A percentile compares a stretch with the other conserved stretches of the same genome.
Conservation (phyloP, 2,797 vertebrate species). For the Danio jaintianensis region DNA sequence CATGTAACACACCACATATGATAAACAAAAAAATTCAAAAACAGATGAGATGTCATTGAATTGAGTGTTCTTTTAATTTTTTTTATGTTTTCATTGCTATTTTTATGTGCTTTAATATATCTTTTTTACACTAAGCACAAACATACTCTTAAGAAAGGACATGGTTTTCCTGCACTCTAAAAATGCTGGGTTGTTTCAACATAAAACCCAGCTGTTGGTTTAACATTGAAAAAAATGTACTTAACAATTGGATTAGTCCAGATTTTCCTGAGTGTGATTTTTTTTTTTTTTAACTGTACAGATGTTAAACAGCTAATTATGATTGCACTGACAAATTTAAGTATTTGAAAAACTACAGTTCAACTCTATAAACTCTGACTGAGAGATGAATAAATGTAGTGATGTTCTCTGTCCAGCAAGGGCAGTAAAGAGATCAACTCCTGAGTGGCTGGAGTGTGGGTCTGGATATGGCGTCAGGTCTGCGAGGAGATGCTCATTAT, state of each 20-base stretch:
- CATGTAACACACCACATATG: background rate
- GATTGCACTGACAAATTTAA: background rate
- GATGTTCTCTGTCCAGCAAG: background rate
- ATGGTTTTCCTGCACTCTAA: too few species aligned
- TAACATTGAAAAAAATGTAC: too few species aligned
- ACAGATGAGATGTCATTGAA: too few species aligned
- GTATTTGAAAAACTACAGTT: background rate
- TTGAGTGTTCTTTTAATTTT: too few species aligned
- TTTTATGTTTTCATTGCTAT: too few species aligned
- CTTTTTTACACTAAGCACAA: too few species aligned
- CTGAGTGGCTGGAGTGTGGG: constrained; percentile 29
- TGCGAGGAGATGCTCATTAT: constrained; percentile 56
- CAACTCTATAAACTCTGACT: background rate
- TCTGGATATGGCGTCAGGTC: constrained; percentile 51
- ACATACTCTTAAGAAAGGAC: too few species aligned
- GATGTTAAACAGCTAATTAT: background rate
- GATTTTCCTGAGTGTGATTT: too few species aligned
- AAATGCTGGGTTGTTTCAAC: too few species aligned
- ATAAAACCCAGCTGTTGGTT: too few species aligned
- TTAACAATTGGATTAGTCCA: too few species aligned
- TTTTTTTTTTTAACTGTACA: background rate
- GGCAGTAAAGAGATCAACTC: background rate
- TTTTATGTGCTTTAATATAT: too few species aligned
- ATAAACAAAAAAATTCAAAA: background rate
- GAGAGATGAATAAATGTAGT: background rate